phyloP scores from a whole-genome alignment of 2,888 invertebrate species.

The Eupelmus urozonus region DNA sequence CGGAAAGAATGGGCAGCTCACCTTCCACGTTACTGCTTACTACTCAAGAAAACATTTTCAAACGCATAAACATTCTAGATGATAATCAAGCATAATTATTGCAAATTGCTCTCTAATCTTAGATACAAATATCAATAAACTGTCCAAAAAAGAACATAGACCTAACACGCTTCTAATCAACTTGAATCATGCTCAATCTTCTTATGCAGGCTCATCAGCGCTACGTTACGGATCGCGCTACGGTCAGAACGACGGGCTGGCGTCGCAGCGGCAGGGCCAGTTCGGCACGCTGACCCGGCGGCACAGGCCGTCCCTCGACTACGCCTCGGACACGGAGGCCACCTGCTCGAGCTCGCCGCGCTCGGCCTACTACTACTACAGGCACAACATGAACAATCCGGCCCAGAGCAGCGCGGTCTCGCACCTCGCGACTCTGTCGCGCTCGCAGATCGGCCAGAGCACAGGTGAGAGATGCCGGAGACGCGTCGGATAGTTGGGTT shows the following conservation, averaged over 20 bases:
- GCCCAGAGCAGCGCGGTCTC: constrained; percentile 73
- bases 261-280: constrained; percentile 76
- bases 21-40: no score
- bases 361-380: constrained; percentile 87
- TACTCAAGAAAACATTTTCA: no score
- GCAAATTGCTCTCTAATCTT: no score
- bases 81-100: no score
- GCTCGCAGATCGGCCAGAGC: constrained; percentile 75
- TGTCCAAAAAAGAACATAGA: no score
- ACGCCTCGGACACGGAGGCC: constrained; percentile 97
- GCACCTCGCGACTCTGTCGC: constrained; percentile 74
- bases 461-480: constrained; percentile 65
- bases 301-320: constrained; percentile 89
- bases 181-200: no score
- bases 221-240: constrained; percentile 74
- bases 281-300: constrained; percentile 84
- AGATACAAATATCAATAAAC: no score
- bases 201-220: constrained; percentile 72
- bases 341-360: constrained; percentile 85
- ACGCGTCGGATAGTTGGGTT: neutral
- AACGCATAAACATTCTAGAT: no score
- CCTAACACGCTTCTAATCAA: no score
- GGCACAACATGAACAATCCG: constrained; percentile 75
- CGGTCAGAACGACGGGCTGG: constrained; percentile 67
- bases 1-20: no score